These are phyloP conservation scores for Carapus acus DNA, from an alignment of 2,797 vertebrate genomes.

Conservation along the genomic window DNA sequence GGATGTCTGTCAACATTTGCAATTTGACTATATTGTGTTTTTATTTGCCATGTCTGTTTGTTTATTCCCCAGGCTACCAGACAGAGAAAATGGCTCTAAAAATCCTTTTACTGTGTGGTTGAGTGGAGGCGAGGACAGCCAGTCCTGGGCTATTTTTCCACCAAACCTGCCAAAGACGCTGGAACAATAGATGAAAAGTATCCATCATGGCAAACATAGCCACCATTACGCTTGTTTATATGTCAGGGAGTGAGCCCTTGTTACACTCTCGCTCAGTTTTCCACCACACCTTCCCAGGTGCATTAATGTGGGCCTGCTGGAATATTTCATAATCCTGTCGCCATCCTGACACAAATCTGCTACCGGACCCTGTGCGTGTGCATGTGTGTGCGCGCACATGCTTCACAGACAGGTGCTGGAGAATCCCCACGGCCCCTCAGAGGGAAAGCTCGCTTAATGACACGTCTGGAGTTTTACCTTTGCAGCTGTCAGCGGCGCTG, in stretches of 20 bases:
- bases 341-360: slow-evolving; percentile 20
- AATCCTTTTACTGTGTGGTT: slow-evolving; percentile 23
- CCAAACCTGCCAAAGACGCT: slow-evolving; percentile 1
- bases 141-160: slow-evolving; percentile 9
- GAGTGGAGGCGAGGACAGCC: slow-evolving; percentile 14
- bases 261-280: slow-evolving; percentile 9
- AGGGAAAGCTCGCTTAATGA: slow-evolving; percentile 21
- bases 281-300: slow-evolving; percentile 7
- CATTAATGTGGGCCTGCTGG: slow-evolving; percentile 7
- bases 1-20: slow-evolving; percentile 22
- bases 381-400: too few relatives aligned
- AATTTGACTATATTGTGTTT: slow-evolving; percentile 30
- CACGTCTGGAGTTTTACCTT: slow-evolving; percentile 15
- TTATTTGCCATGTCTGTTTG: slow-evolving; percentile 24
- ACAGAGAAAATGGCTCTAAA: slow-evolving; percentile 25
- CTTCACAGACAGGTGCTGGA: slow-evolving; percentile 5
- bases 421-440: not conserved
- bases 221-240: not conserved
- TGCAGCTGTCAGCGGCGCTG: slow-evolving; percentile 12
- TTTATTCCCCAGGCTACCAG: slow-evolving; percentile 36
- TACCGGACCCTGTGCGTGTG: not conserved
- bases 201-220: slow-evolving; percentile 15
- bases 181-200: slow-evolving; percentile 13
- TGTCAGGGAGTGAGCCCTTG: slow-evolving; percentile 3
- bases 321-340: slow-evolving; percentile 28